A percentile compares a stretch with the other conserved stretches of the same genome.
These are phyloP conservation scores for Lingula anatina DNA, from an alignment of 2,888 invertebrate species.

Conservation along the genomic window DNA sequence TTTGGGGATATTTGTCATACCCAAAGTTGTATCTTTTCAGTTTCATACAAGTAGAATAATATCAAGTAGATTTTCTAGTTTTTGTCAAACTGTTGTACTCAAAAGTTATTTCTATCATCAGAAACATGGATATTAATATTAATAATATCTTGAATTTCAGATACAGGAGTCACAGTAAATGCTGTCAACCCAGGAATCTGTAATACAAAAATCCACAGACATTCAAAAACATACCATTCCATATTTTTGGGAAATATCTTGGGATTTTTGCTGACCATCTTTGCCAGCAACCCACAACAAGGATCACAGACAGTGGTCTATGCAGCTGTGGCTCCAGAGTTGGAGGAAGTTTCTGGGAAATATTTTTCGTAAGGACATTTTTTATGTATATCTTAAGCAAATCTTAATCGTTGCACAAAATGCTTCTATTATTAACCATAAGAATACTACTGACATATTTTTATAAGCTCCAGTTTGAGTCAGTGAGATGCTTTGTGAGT, in stretches of 20 bases:
- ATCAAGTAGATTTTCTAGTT: too few relatives aligned
- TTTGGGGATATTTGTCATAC: too few relatives aligned
- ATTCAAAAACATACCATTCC: constrained; percentile 22
- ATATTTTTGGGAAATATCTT: constrained; percentile 13
- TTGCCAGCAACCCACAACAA: constrained; percentile 27
- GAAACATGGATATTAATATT: background rate
- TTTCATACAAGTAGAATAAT: too few relatives aligned
- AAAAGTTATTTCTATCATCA: too few relatives aligned
- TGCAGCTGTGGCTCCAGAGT: constrained; percentile 26
- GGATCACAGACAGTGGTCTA: constrained; percentile 40
- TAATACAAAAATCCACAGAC: constrained; percentile 23
- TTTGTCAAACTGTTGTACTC: too few relatives aligned
- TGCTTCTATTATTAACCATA: too few relatives aligned
- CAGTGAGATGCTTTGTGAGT: too few relatives aligned
- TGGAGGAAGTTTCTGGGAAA: constrained; percentile 32
- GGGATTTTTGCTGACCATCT: constrained; percentile 22
- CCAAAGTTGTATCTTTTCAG: too few relatives aligned
- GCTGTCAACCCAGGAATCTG: constrained; percentile 32
- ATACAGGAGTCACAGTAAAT: constrained; percentile 33
- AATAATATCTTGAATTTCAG: constrained; percentile 16
- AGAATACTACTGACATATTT: too few relatives aligned
- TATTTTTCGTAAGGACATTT: constrained; percentile 37
- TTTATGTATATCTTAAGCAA: too few relatives aligned
- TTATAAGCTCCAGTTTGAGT: too few relatives aligned
- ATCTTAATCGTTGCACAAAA: too few relatives aligned